Evolutionary conservation across 2,888 invertebrate species (phyloP).

Genomic region (Drosophila falleni): DNA sequence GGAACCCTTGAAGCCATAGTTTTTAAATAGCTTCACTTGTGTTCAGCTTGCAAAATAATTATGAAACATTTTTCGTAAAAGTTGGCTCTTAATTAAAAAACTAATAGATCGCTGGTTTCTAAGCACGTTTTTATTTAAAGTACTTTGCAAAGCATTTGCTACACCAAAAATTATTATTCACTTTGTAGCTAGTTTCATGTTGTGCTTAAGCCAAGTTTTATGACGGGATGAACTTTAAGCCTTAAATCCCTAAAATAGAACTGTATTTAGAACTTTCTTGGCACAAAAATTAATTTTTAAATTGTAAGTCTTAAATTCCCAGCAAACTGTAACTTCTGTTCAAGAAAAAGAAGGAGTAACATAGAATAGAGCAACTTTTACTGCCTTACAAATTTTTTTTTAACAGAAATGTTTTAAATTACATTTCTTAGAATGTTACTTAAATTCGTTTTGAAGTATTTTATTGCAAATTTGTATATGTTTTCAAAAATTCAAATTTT

Average conservation of each 20-base stretch:
- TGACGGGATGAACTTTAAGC: not conserved
- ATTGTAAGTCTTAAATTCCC: not conserved
- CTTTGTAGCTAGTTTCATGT: constrained; percentile 1
- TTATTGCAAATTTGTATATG: too few relatives aligned
- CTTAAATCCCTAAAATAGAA: not conserved
- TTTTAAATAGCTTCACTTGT: constrained; percentile 8
- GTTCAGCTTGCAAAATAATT: constrained; percentile 22
- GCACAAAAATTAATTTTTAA: not conserved
- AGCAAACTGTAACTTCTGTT: too few relatives aligned
- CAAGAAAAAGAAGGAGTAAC: too few relatives aligned
- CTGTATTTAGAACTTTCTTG: not conserved
- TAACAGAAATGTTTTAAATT: too few relatives aligned
- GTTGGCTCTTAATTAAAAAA: constrained; percentile 30
- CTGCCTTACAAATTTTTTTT: not conserved
- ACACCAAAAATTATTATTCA: constrained; percentile 1
- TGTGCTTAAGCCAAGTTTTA: not conserved
- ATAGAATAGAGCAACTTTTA: not conserved
- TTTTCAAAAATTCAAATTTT: too few relatives aligned
- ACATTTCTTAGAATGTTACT: too few relatives aligned
- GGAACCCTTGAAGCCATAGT: constrained; percentile 14
- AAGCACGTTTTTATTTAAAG: constrained; percentile 15
- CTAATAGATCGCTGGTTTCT: constrained; percentile 31
- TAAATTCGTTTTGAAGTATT: too few relatives aligned
- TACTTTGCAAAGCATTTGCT: constrained; percentile 1
- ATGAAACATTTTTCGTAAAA: constrained; percentile 14